These are phyloP conservation scores for Biston betularia DNA, from an alignment of 2,888 invertebrate species.

Conservation along the genomic window DNA sequence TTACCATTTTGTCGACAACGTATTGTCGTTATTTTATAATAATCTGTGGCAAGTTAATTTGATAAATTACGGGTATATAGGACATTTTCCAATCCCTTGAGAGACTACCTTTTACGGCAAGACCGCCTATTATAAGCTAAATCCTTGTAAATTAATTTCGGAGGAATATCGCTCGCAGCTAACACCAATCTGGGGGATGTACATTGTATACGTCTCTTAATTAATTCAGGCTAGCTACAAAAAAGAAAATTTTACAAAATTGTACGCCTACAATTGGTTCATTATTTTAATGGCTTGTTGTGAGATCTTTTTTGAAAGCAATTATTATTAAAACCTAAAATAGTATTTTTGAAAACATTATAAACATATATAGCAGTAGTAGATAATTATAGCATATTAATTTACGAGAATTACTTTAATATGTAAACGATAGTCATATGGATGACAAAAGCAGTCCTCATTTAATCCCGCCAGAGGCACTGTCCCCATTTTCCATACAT, in stretches of 20 bases:
- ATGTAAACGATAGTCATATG: too few relatives aligned
- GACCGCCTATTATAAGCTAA: conserved; percentile 26
- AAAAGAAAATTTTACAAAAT: conserved; percentile 55
- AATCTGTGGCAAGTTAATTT: conserved; percentile 28
- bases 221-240: conserved; percentile 56
- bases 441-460: too few relatives aligned
- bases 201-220: conserved; percentile 52
- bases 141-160: conserved; percentile 57
- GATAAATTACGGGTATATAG: conserved; percentile 26
- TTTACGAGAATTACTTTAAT: too few relatives aligned
- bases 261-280: conserved; percentile 51
- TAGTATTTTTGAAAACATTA: too few relatives aligned
- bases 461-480: too few relatives aligned
- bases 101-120: conserved; percentile 13
- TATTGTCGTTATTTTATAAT: conserved; percentile 16
- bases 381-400: background rate
- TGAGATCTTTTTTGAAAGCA: conserved; percentile 3
- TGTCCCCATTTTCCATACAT: too few relatives aligned
- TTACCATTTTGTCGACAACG: too few relatives aligned
- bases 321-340: too few relatives aligned
- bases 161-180: conserved; percentile 63
- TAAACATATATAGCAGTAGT: too few relatives aligned
- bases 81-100: conserved; percentile 33
- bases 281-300: conserved; percentile 38
- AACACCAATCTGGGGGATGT: conserved; percentile 57